phyloP scores from a whole-genome alignment of 2,113 vertebrate species.

The Helogale parvula region DNA sequence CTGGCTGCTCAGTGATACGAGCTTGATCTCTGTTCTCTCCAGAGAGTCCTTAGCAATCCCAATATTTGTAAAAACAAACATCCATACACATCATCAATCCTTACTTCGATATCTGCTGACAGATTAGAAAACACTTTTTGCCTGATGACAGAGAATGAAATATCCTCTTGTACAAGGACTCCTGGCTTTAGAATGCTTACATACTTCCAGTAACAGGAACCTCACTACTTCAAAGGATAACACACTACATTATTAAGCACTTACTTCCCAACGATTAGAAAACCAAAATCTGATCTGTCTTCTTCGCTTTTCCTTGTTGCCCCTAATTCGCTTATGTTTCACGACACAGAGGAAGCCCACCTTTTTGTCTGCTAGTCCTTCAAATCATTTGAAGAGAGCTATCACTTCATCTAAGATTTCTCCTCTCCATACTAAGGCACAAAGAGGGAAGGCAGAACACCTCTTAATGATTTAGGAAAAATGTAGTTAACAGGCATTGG shows the following conservation, averaged over 20 bases:
- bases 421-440: background rate
- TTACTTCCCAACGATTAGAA: background rate
- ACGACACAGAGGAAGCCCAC: background rate
- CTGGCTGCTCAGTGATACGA: background rate
- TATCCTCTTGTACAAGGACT: background rate
- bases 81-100: background rate
- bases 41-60: background rate
- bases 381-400: background rate
- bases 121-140: background rate
- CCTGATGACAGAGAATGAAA: slow-evolving; percentile 41
- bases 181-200: background rate
- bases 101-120: background rate
- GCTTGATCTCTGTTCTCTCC: background rate
- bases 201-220: background rate
- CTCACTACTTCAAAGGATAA: background rate
- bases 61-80: background rate
- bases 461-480: background rate
- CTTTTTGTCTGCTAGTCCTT: background rate
- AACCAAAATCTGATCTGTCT: background rate
- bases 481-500: background rate
- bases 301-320: background rate
- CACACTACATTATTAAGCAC: background rate
- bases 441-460: background rate
- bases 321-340: background rate
- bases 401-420: background rate